A percentile compares a stretch with the other conserved stretches of the same genome.
Conservation (phyloP, 2,113 vertebrate genomes). For the Glaucidium brasilianum region DNA sequence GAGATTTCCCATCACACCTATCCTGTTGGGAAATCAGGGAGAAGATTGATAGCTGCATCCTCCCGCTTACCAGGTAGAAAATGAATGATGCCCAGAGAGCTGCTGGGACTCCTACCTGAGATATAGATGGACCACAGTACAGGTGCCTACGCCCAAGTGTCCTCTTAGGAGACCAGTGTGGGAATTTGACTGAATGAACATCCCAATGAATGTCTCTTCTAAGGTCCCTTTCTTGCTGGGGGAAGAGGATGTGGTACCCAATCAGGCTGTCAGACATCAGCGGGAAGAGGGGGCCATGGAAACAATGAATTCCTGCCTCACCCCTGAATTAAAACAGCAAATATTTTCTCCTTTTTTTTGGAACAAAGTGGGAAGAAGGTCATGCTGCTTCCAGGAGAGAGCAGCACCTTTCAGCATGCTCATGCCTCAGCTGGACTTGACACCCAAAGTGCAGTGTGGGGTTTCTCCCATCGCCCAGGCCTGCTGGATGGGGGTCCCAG, state of each 20-base stretch:
- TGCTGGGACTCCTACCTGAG: background rate
- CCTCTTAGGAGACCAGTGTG: background rate
- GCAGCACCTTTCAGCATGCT: background rate
- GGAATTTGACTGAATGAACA: background rate
- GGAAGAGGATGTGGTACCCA: background rate
- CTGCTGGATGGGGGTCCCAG: rapidly evolving
- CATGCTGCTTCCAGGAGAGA: background rate
- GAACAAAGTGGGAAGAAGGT: background rate
- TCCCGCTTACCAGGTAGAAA: background rate
- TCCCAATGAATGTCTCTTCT: background rate
- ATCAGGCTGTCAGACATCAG: background rate
- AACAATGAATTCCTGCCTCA: background rate
- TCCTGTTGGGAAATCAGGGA: background rate
- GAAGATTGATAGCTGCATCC: background rate
- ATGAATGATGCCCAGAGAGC: background rate
- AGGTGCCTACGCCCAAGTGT: background rate
- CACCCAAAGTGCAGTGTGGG: rapidly evolving
- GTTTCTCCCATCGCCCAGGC: background rate
- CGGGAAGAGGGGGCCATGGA: background rate
- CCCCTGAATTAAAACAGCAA: background rate
- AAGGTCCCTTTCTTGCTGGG: background rate
- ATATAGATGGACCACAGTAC: background rate
- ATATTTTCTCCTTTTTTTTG: background rate
- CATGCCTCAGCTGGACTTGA: background rate
- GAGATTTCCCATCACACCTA: background rate